Base-by-base conservation (phyloP, 2,888 invertebrate genomes). In the Drosophila macrospina region DNA sequence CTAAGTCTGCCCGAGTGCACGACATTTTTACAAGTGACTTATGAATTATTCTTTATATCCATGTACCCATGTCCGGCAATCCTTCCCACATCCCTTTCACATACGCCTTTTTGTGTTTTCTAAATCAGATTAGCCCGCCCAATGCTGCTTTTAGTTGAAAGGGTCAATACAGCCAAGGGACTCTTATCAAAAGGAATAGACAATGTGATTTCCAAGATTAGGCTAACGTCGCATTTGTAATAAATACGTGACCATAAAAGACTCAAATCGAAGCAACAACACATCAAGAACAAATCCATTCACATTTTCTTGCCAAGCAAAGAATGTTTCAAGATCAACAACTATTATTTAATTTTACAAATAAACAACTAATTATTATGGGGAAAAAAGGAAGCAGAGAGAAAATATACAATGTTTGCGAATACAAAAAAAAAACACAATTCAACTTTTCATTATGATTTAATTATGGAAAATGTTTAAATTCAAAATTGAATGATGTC, bases 31-130 rank as follows among this genome's bases (percentile, higher is more conserved):
- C 85, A 88, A 86, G 80, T 89, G 80, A 84, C 86, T 89, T 88
- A 88, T 89, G 88, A 90, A 90, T 74, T 87, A 89, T 90, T 90
- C 89, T 72, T 83, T 85, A 72, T 78, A 67, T 70, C 66, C 60
- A 32, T 52, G 50, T 56, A n/a, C 42, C 51, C 56, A 41, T 54
- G 60, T 65, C 47, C 65, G 16, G 8, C 39, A 16, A 20, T 42
- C 28, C 47, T 56, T 28, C 47, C 37, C 28, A 30, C 51, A 44
- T n/a, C 26, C 50, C 55, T 47, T 16, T 42, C 66, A 59, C 65
- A 70, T 54, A 54, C 47, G 54, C 32, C 44, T 37, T 67, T 86
- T 69, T 78, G 74, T 82, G 72, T 80, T 68, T 76, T 54, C 56
- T 74, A 65, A 86, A 86, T 84, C 72, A 73, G 88, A 86, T 86